phyloP scores from a whole-genome alignment of 1,140 invertebrate genomes.

The Penaeus vannamei region DNA sequence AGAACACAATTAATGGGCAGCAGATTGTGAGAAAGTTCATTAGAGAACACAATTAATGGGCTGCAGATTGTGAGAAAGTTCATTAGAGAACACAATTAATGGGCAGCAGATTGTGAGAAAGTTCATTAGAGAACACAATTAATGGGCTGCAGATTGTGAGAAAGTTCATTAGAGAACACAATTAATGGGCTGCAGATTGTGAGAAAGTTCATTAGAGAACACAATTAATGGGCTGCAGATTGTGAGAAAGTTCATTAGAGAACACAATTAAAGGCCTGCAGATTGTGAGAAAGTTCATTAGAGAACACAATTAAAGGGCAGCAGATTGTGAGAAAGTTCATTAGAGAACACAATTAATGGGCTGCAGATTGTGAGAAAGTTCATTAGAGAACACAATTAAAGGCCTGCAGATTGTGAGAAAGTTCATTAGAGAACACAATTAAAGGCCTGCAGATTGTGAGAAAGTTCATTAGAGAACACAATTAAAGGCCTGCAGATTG shows the following conservation, averaged over 20 bases:
- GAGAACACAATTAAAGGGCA: not conserved
- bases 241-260: not conserved
- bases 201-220: not conserved
- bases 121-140: not conserved
- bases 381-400: not conserved
- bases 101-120: not conserved
- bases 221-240: not conserved
- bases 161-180: not conserved
- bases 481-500: too few species aligned
- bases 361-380: slow-evolving; percentile 3
- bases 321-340: not conserved
- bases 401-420: slow-evolving; percentile 31
- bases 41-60: not conserved
- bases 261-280: not conserved
- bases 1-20: not conserved
- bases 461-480: not conserved
- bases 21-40: not conserved
- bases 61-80: slow-evolving; percentile 6
- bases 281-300: not conserved
- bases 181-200: not conserved
- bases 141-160: slow-evolving; percentile 12
- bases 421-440: not conserved
- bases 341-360: not conserved
- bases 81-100: not conserved
- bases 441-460: slow-evolving; percentile 31